Evolutionary conservation across 1,140 invertebrate genomes (phyloP).

Genomic region (Aleiodes sp.): DNA sequence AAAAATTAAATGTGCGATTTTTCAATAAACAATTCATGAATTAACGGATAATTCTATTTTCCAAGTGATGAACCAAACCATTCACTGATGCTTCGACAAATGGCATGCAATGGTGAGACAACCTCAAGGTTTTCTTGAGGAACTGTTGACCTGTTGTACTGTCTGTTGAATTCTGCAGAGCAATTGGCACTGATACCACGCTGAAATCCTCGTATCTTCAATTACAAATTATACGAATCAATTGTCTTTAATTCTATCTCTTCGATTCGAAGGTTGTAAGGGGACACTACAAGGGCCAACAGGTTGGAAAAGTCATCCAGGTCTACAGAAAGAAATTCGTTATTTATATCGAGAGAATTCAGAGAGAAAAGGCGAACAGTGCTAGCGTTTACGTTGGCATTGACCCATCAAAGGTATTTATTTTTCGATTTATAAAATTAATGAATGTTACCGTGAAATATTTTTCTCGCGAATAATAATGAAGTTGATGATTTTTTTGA

Average conservation of each 20-base stretch:
- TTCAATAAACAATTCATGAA: slow-evolving; percentile 5
- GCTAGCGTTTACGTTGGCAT: slow-evolving; percentile 98
- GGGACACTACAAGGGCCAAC: slow-evolving; percentile 99
- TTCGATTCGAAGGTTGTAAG: slow-evolving; percentile 79
- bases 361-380: slow-evolving; percentile 98
- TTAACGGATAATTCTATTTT: background rate
- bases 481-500: no score
- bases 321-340: slow-evolving; percentile 99
- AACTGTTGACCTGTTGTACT: slow-evolving; percentile 36
- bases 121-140: slow-evolving; percentile 64
- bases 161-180: slow-evolving; percentile 65
- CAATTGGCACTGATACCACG: slow-evolving; percentile 70
- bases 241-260: slow-evolving; percentile 51
- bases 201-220: background rate
- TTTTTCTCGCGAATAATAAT: no score
- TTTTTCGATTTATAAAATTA: no score
- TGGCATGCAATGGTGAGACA: slow-evolving; percentile 48
- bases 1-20: background rate
- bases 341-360: slow-evolving; percentile 98
- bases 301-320: slow-evolving; percentile 98
- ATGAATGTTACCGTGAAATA: no score
- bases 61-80: slow-evolving; percentile 68
- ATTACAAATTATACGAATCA: background rate
- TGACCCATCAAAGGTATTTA: slow-evolving; percentile 93
- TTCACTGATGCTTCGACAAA: slow-evolving; percentile 64